Base-by-base conservation (phyloP, 1,140 invertebrate genomes). In the Aphidius gifuensis region DNA sequence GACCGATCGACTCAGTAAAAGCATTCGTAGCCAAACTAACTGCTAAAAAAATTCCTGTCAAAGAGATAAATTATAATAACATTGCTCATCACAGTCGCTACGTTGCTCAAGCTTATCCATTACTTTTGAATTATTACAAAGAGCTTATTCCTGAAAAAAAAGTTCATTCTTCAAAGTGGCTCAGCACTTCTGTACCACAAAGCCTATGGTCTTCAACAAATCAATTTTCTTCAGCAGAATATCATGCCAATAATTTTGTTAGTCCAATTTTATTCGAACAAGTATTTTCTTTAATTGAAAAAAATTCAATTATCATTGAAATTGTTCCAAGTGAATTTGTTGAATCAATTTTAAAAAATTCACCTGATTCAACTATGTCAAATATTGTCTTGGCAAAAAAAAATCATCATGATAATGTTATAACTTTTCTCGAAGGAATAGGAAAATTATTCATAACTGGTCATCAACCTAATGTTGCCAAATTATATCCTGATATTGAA, bases 131-230 rank as follows among this genome's bases (percentile, higher is more conserved):
- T 65, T 88, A 90, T 67, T 75, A 97, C 61, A 85, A 80, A 72
- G 79, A 90, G 74, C 86, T 92, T 53, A 87, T 91, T 3, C 86
- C 86, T 0, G 64, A 84, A 2, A 87, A 91, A 0, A 90, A 90
- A 68, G 68, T 76, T 9, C 85, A 94, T 42, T 90, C 89, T 7
- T 72, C 80, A 0, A 89, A 89, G 64, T 98, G 96, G 94, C 77
- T 97, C 0, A 93, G 92, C 68, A 90, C 92, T 0, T 97, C 94
- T 1, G 86, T 95, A 32, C 86, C 88, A 0, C 88, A 93, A 70
- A 72, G 72, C 3, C 69, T 86, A n/a, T 96, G 93, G 94, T 84
- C 87, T 11, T 81, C 85, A 5, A 74, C 87, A 5, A 87, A 89
- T 3, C 82, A 86, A 59, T 73, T 85, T 9, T 94, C 89, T 1